Conservation (phyloP, 1,140 invertebrate genomes). For the Drosophila azteca region DNA sequence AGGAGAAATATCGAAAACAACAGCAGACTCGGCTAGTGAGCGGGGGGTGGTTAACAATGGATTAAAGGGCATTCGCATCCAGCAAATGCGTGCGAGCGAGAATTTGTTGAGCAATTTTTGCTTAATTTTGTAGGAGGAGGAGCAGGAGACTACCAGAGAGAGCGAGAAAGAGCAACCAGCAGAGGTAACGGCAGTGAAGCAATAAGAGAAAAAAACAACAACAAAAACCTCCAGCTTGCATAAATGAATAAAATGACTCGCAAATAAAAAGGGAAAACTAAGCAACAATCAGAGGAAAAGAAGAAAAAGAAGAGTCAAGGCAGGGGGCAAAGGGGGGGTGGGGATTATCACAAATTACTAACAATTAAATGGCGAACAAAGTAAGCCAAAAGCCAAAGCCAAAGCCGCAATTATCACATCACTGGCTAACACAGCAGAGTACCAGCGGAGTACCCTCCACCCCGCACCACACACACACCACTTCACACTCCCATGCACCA, state of each 20-base stretch:
- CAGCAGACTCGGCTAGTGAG: neutral
- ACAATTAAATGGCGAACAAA: constrained; percentile 82
- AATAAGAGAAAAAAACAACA: constrained; percentile 42
- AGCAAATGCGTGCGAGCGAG: constrained; percentile 81
- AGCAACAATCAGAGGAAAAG: constrained; percentile 27
- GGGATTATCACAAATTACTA: constrained; percentile 72
- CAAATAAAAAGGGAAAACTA: constrained; percentile 78
- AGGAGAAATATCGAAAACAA: constrained; percentile 16
- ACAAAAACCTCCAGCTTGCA: constrained; percentile 22
- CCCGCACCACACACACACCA: constrained; percentile 4
- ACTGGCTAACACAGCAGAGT: constrained; percentile 45
- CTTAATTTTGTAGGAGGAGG: neutral
- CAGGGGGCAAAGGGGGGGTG: constrained; percentile 18
- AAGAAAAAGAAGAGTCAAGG: neutral
- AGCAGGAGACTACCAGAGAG: constrained; percentile 25
- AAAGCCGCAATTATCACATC: constrained; percentile 80
- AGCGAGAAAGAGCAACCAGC: constrained; percentile 24
- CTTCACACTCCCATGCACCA: neutral
- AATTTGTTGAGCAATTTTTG: constrained; percentile 81
- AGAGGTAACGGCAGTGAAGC: no score
- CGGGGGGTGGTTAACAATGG: constrained; percentile 39
- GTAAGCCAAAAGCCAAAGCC: constrained; percentile 65
- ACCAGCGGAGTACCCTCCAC: neutral
- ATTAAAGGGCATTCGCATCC: constrained; percentile 57
- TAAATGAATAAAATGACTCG: constrained; percentile 49